These are phyloP conservation scores for Crypturellus undulatus DNA, from an alignment of 2,113 vertebrate species.

Conservation along the genomic window DNA sequence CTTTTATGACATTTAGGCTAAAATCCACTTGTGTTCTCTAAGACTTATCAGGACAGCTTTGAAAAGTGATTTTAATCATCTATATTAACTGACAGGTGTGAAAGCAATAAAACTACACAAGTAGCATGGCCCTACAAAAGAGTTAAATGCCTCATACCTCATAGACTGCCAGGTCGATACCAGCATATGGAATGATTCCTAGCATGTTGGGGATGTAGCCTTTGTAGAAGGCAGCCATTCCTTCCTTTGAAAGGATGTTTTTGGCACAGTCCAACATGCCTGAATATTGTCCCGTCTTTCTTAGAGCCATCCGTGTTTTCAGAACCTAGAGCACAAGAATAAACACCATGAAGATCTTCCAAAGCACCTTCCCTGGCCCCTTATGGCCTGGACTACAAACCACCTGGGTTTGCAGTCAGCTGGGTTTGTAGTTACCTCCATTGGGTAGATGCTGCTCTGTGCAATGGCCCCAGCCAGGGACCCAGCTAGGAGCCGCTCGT, in stretches of 20 bases:
- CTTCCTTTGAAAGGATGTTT: slow-evolving; percentile 87
- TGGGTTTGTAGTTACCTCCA: slow-evolving; percentile 85
- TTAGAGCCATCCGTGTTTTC: slow-evolving; percentile 92
- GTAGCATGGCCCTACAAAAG: background rate
- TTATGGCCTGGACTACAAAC: background rate
- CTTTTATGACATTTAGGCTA: background rate
- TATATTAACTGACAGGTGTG: background rate
- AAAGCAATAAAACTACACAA: background rate
- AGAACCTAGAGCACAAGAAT: slow-evolving; percentile 83
- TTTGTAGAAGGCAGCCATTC: slow-evolving; percentile 92
- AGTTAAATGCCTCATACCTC: slow-evolving; percentile 81
- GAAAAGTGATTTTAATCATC: background rate
- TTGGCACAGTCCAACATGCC: slow-evolving; percentile 91
- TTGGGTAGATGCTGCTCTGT: slow-evolving; percentile 98
- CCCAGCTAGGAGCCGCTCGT: slow-evolving; percentile 89
- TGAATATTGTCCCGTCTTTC: slow-evolving; percentile 89
- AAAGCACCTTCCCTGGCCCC: background rate
- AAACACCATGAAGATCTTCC: background rate
- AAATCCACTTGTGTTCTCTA: background rate
- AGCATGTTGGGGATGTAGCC: slow-evolving; percentile 96
- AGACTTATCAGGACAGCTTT: background rate
- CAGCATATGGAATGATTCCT: slow-evolving; percentile 96
- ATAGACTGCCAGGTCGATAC: slow-evolving; percentile 95
- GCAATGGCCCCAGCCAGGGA: slow-evolving; percentile 92
- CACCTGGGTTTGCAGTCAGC: background rate